Evolutionary conservation across 2,113 vertebrate species (phyloP).

Genomic region (Myrmecophaga tridactyla): DNA sequence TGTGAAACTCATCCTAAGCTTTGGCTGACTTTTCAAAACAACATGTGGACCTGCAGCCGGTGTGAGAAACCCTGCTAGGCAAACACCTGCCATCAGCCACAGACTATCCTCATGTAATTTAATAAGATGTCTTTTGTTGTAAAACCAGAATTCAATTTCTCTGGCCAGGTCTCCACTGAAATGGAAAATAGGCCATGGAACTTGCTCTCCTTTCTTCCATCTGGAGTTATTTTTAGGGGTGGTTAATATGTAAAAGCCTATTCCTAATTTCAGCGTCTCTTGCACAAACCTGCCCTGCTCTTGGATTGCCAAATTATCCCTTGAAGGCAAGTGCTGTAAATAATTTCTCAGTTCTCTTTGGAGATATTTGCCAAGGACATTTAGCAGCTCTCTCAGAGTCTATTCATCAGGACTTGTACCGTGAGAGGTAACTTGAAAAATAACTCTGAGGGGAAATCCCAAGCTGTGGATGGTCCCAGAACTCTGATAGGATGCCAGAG

Average conservation of each 20-base stretch:
- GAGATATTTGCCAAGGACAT: slow-evolving; percentile 75
- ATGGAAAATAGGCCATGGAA: slow-evolving; percentile 67
- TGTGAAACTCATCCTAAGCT: background rate
- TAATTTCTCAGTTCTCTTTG: slow-evolving; percentile 67
- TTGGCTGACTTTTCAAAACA: slow-evolving; percentile 42
- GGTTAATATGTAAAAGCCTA: slow-evolving; percentile 76
- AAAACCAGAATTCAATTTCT: slow-evolving; percentile 62
- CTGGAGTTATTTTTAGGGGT: slow-evolving; percentile 70
- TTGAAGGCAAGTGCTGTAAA: slow-evolving; percentile 71
- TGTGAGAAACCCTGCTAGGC: slow-evolving; percentile 25
- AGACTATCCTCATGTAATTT: slow-evolving; percentile 54
- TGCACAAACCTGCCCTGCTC: slow-evolving; percentile 32
- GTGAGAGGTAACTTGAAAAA: slow-evolving; percentile 66
- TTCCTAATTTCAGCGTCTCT: slow-evolving; percentile 61
- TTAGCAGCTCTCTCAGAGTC: slow-evolving; percentile 54
- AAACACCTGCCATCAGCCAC: slow-evolving; percentile 66
- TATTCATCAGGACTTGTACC: slow-evolving; percentile 64
- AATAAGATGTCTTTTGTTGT: slow-evolving; percentile 75
- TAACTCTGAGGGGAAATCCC: slow-evolving; percentile 69
- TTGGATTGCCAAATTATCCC: slow-evolving; percentile 68
- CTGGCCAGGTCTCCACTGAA: background rate
- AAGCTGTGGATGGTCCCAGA: slow-evolving; percentile 46
- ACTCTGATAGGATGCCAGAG: slow-evolving; percentile 49
- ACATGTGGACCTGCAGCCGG: slow-evolving; percentile 30
- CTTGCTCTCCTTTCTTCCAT: slow-evolving; percentile 49